phyloP scores from a whole-genome alignment of 2,888 invertebrate genomes.

The Ophion slaviceki region DNA sequence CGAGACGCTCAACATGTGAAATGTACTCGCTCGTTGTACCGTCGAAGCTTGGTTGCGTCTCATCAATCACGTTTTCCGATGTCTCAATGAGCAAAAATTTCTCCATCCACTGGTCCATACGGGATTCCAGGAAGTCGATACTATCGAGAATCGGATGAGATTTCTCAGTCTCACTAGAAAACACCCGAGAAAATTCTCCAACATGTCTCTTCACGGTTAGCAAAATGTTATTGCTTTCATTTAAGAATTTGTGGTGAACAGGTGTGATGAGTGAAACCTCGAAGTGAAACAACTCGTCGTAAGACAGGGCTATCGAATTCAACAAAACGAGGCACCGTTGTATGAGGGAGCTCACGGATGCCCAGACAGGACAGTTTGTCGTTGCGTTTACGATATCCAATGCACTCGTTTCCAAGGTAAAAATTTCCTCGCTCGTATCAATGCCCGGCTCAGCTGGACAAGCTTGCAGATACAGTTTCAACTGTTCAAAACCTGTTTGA shows the following conservation, averaged over 20 bases:
- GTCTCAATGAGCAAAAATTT: conserved; percentile 76
- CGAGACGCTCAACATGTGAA: conserved; percentile 83
- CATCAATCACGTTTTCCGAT: conserved; percentile 66
- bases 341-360: conserved; percentile 70
- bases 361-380: conserved; percentile 75
- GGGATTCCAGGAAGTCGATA: conserved; percentile 69
- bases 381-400: conserved; percentile 73
- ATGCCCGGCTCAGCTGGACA: conserved; percentile 84
- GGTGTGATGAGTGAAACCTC: conserved; percentile 69
- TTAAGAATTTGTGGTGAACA: conserved; percentile 72
- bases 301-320: conserved; percentile 65
- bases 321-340: conserved; percentile 69
- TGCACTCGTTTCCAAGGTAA: conserved; percentile 69
- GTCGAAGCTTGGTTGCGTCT: conserved; percentile 65
- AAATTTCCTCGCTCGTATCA: conserved; percentile 71
- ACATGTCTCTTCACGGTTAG: conserved; percentile 64
- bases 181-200: conserved; percentile 66
- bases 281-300: conserved; percentile 56
- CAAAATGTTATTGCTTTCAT: conserved; percentile 67
- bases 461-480: conserved; percentile 87
- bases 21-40: conserved; percentile 73
- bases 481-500: conserved; percentile 88
- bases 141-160: conserved; percentile 77
- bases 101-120: conserved; percentile 64
- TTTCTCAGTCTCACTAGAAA: conserved; percentile 61